A percentile compares a stretch with the other conserved stretches of the same genome.
Conservation (phyloP, 37 sponge, comb jelly and placozoan genomes). For the Oscarella lobularis region DNA sequence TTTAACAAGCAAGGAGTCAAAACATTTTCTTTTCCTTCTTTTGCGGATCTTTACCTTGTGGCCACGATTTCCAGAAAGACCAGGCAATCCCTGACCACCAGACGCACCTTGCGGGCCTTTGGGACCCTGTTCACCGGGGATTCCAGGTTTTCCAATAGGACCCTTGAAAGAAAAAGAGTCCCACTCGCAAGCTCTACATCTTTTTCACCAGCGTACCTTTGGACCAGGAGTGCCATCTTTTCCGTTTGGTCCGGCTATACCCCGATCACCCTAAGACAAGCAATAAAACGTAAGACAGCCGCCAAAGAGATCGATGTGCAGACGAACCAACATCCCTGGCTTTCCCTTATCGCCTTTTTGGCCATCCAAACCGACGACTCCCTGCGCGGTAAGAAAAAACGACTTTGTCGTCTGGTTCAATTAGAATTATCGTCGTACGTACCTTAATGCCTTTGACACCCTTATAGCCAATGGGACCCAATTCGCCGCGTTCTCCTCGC, state of each 20-base stretch:
- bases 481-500: constrained; percentile 9
- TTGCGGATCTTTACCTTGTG: neutral
- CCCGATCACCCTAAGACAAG: no score
- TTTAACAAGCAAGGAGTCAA: neutral
- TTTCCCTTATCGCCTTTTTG: constrained; percentile 7
- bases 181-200: no score
- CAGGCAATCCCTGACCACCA: neutral
- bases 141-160: constrained; percentile 37
- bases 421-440: no score
- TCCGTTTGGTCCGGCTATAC: no score
- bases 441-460: constrained; percentile 10
- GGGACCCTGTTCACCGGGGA: constrained; percentile 1
- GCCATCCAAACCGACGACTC: neutral
- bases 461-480: constrained; percentile 31
- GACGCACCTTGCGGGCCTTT: neutral
- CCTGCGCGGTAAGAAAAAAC: neutral
- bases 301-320: no score
- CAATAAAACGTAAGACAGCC: no score
- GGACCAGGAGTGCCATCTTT: no score
- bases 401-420: no score
- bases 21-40: no score
- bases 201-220: no score
- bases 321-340: constrained; percentile 7
- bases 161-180: constrained; percentile 40
- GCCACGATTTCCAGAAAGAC: neutral